Evolutionary conservation across 2,888 invertebrate species (phyloP), one percentile per base, ranked within the genome.

Genomic region (Sphaeridia pumilis): DNA sequence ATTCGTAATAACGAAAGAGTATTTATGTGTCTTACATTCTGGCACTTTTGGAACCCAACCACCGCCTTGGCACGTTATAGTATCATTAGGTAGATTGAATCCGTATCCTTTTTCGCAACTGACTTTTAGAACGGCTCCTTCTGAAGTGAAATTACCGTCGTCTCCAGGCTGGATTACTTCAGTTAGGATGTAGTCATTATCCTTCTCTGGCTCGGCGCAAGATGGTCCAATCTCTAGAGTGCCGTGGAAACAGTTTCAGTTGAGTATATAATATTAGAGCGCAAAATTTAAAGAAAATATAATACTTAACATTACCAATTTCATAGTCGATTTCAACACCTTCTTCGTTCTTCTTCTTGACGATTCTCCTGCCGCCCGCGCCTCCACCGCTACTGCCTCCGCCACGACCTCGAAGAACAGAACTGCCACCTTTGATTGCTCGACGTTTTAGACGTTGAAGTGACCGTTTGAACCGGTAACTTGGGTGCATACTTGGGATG

Each of bases 21-120:
- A n/a, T n/a, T n/a, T n/a, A n/a, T n/a, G n/a, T n/a, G n/a, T n/a
- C 49, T 81, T 75, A 69, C 90, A 92, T 64, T 78, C 77, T 0
- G 90, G 89, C 63, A 80, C 82, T 57, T 79, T 78, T 0, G 87
- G 87, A 65, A 82, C 84, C 90, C 90, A 90, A 60, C 83, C 77
- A 0, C 90, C 89, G 57, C 85, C 76, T 2, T 83, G 80, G 69
- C 92, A 92, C 66, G 82, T 81, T 0, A 83, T 83, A 1, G 87
- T 86, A 2, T 78, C 77, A 67, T 87, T 87, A 52, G 79, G 79
- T 56, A 86, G 73, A 68, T 86, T 87, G 3, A 84, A 72, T 12
- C 80, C 80, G 66, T 84, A 87, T 3, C 87, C 87, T 59, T 81
- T 80, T 1, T 81, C 81, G 68, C 87, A 88, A 1, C 81, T 81